A percentile compares a stretch with the other conserved stretches of the same genome.
phyloP scores from a whole-genome alignment of 2,888 invertebrate genomes.

The Xestoiulus laeticollis region DNA sequence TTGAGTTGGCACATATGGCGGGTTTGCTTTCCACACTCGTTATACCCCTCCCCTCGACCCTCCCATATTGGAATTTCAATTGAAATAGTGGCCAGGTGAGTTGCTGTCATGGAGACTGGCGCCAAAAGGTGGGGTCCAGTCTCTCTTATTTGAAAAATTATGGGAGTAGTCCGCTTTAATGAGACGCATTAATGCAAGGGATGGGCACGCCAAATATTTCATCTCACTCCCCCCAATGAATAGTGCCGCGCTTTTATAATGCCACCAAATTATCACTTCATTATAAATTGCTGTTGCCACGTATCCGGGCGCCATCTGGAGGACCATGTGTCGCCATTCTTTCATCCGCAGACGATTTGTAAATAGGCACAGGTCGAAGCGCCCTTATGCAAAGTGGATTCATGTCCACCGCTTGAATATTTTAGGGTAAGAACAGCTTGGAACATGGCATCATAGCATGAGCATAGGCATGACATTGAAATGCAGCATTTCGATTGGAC shows the following conservation, averaged over 20 bases:
- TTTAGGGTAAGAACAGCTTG: no score
- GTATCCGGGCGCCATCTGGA: slow-evolving; percentile 19
- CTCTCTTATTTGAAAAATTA: slow-evolving; percentile 26
- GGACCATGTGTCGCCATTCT: neutral
- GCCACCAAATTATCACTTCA: slow-evolving; percentile 26
- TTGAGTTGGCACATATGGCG: neutral
- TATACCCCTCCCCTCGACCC: neutral
- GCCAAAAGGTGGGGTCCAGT: slow-evolving; percentile 26
- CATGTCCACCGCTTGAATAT: no score
- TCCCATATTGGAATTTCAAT: slow-evolving; percentile 26
- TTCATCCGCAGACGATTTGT: neutral
- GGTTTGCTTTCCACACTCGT: neutral
- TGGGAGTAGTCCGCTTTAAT: slow-evolving; percentile 19
- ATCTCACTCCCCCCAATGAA: slow-evolving; percentile 9
- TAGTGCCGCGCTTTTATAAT: slow-evolving; percentile 9
- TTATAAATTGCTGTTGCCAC: slow-evolving; percentile 18
- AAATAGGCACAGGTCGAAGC: slow-evolving; percentile 4
- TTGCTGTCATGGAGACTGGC: slow-evolving; percentile 26
- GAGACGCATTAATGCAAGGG: slow-evolving; percentile 19
- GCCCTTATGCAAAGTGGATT: neutral
- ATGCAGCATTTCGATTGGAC: no score
- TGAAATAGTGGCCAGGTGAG: slow-evolving; percentile 15
- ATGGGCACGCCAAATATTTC: slow-evolving; percentile 18
- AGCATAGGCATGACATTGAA: no score
- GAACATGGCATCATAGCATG: no score